Evolutionary conservation across 2,797 vertebrate genomes (phyloP).

Genomic region (Lagorchestes hirsutus): DNA sequence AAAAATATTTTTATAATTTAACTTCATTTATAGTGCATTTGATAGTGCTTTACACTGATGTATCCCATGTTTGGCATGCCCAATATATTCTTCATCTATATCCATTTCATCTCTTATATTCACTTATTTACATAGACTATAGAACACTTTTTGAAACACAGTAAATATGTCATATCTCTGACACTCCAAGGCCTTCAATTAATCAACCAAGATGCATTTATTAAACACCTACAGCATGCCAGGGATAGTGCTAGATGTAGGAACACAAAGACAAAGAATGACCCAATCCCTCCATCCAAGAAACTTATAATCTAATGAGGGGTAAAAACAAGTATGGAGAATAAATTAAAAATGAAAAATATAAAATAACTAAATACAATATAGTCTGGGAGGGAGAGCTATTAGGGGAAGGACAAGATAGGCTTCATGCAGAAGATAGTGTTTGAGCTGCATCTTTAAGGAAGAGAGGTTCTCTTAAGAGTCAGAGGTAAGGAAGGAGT

Average conservation of each 20-base stretch:
- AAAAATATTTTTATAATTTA: background rate
- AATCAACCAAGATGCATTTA: background rate
- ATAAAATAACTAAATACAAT: background rate
- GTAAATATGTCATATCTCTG: background rate
- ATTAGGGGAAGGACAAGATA: background rate
- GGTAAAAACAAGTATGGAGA: background rate
- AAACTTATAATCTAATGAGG: background rate
- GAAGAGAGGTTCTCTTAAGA: background rate
- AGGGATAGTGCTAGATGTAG: background rate
- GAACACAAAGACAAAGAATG: background rate
- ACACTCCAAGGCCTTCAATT: background rate
- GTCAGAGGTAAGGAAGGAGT: background rate
- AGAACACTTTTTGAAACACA: background rate
- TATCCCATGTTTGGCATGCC: background rate
- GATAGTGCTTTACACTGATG: too few relatives aligned
- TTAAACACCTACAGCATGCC: background rate
- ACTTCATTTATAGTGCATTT: background rate
- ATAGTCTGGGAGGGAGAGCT: background rate
- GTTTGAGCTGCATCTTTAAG: background rate
- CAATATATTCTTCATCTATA: background rate
- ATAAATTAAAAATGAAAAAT: background rate
- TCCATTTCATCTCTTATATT: background rate
- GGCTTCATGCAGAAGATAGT: background rate
- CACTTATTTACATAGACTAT: background rate
- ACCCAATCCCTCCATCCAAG: background rate